Conservation (phyloP, 2,113 vertebrate genomes). For the Bubo bubo region DNA sequence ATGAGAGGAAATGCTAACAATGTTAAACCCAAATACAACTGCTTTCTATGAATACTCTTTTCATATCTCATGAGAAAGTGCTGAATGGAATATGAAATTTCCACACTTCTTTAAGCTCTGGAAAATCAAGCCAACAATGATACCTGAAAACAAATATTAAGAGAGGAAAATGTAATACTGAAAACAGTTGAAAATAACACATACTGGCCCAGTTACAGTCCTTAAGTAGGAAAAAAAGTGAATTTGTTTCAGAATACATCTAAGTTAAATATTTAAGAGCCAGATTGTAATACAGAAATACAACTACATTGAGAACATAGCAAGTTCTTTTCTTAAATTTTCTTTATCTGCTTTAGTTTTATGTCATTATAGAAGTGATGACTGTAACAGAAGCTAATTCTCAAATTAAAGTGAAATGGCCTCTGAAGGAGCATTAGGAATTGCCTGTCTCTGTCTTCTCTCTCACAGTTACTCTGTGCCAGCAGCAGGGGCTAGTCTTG, state of each 20-base stretch:
- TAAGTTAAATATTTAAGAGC: neutral
- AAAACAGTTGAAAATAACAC: neutral
- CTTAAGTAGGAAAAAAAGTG: neutral
- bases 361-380: neutral
- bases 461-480: accelerated
- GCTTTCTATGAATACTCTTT: constrained; percentile 71
- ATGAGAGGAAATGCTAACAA: constrained; percentile 79
- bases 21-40: constrained; percentile 69
- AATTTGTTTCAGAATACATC: neutral
- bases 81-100: constrained; percentile 63
- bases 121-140: constrained; percentile 23
- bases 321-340: neutral
- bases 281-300: neutral
- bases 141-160: constrained; percentile 20
- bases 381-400: neutral
- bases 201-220: neutral
- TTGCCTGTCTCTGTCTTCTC: too few species aligned
- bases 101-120: constrained; percentile 52
- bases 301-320: neutral
- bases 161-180: neutral
- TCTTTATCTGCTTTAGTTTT: neutral
- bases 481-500: neutral
- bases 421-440: neutral
- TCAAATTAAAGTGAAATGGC: neutral
- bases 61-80: constrained; percentile 76